phyloP scores from a whole-genome alignment of 2,888 invertebrate species.

The Cryptus viduatorius region DNA sequence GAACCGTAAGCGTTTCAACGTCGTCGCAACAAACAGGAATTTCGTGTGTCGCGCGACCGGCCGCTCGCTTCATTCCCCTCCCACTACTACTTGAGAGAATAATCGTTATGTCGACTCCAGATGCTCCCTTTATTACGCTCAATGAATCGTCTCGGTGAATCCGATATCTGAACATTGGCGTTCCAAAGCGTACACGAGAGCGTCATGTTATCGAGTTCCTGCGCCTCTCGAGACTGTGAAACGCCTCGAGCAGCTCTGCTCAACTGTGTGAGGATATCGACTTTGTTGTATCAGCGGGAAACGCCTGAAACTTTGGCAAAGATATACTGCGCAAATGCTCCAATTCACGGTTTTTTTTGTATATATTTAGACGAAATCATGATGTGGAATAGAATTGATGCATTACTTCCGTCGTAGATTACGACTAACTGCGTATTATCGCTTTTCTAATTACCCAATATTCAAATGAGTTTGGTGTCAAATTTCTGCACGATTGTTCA shows the following conservation, averaged over 20 bases:
- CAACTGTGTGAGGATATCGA: constrained; percentile 22
- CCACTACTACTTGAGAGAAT: constrained; percentile 33
- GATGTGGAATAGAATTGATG: too few relatives aligned
- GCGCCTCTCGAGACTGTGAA: constrained; percentile 28
- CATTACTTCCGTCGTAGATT: background rate
- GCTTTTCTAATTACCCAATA: background rate
- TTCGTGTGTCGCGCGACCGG: constrained; percentile 75
- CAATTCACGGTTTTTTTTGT: background rate
- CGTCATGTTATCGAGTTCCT: constrained; percentile 23
- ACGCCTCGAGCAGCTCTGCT: constrained; percentile 38
- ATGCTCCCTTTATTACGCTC: constrained; percentile 50
- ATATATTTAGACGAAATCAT: too few relatives aligned
- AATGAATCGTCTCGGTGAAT: constrained; percentile 54
- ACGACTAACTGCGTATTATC: background rate
- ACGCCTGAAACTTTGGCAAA: constrained; percentile 7
- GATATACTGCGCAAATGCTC: constrained; percentile 23
- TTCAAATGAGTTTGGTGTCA: too few relatives aligned
- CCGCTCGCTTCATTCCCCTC: constrained; percentile 57
- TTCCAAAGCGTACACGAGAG: constrained; percentile 17
- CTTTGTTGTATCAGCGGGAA: constrained; percentile 39
- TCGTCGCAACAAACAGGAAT: constrained; percentile 64
- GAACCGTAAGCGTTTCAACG: constrained; percentile 43
- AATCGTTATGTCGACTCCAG: constrained; percentile 30
- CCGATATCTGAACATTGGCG: constrained; percentile 52
- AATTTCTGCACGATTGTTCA: too few relatives aligned